Evolutionary conservation across 2,888 invertebrate species (phyloP).

Genomic region (Dichetophora obliterata): DNA sequence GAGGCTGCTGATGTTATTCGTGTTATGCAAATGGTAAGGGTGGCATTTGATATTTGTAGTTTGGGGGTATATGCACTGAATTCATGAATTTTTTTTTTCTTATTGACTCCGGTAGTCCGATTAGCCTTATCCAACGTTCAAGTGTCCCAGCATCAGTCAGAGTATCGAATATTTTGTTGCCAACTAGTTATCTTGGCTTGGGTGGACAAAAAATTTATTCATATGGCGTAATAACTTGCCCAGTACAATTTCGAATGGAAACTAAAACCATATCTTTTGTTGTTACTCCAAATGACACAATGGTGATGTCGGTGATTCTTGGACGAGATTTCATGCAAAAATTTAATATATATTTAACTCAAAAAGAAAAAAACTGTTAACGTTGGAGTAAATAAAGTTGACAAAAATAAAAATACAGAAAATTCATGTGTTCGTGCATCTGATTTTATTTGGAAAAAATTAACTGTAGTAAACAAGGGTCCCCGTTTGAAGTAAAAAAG

Average conservation of each 20-base stretch:
- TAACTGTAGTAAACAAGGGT: too few relatives aligned
- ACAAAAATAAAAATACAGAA: too few relatives aligned
- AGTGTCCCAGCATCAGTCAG: constrained; percentile 23
- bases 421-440: too few relatives aligned
- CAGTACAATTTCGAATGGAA: background rate
- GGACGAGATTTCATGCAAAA: constrained; percentile 35
- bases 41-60: constrained; percentile 4
- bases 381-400: too few relatives aligned
- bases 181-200: background rate
- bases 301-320: constrained; percentile 30
- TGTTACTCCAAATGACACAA: constrained; percentile 32
- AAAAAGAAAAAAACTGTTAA: too few relatives aligned
- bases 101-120: constrained; percentile 35
- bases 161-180: background rate
- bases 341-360: constrained; percentile 22
- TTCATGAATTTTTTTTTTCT: constrained; percentile 10
- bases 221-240: background rate
- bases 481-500: too few relatives aligned
- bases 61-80: background rate
- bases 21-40: constrained; percentile 12
- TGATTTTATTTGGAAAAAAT: too few relatives aligned
- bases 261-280: constrained; percentile 11
- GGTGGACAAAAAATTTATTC: background rate
- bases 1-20: background rate
- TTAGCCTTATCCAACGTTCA: constrained; percentile 36